Evolutionary conservation across 2,797 vertebrate species (phyloP), one percentile per base, ranked within the genome.

Genomic region (Mormyrus proboscirostris): DNA sequence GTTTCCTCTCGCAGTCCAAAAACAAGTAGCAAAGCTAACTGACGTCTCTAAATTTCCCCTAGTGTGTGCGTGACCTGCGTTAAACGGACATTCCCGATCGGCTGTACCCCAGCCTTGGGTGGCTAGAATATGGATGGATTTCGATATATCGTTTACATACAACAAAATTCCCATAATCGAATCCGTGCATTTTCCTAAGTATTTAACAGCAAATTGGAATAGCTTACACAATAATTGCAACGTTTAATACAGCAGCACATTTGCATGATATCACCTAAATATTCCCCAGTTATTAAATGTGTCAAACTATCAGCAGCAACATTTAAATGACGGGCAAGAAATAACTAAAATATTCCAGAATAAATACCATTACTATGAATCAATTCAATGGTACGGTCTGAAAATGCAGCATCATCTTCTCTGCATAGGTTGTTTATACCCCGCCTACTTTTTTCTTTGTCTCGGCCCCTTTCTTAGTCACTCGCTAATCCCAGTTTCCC

Each of bases 401-500:
- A 82, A 84, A 57, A 83, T 89, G 76, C 41, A 82, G 16, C 41
- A 82, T 82, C 76, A 82, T 50, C 16, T 89, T 62, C 33, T 55
- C 62, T 38, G 47, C 89, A 87, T 53, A 25, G 7, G n/a, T 76
- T 53, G 84, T 33, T 50, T 59, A 86, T 87, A 53, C 25, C 79
- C 57, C 86, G 50, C 16, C 89, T 38, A 69, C 19, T 88, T 79
- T 69, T 62, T 10, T 29, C 83, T 53, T 25, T 73, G 44, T 88
- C 14, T 73, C 57, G 44, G 47, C 57, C 89, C 33, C 86, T 41
- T 53, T 87, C 51, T 44, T 44, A 16, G 62, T 86, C 91, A 89
- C 90, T 69, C 90, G 89, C 16, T 49, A 65, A 79, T 84, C 76
- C 86, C 55, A 49, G 25, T 47, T 79, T 89, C 86, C 87, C 57